A percentile compares a stretch with the other conserved stretches of the same genome.
Evolutionary conservation across 2,888 invertebrate genomes (phyloP).

Genomic region (Archips crataeganus): DNA sequence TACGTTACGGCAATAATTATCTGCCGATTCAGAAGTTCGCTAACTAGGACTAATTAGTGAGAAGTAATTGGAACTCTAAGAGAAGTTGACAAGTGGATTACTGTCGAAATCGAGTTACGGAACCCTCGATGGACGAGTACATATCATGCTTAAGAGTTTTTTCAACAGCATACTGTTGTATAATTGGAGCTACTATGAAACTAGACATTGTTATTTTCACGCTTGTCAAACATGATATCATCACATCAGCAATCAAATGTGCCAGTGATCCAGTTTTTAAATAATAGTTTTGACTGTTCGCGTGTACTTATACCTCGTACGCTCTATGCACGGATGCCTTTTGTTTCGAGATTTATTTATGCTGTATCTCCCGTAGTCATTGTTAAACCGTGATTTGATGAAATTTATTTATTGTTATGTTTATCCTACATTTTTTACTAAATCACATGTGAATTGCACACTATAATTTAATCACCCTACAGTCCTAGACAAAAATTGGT

Average conservation of each 20-base stretch:
- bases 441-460: neutral
- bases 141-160: slow-evolving; percentile 20
- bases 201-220: slow-evolving; percentile 58
- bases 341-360: slow-evolving; percentile 20
- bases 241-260: slow-evolving; percentile 55
- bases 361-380: neutral
- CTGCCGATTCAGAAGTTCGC: slow-evolving; percentile 37
- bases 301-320: neutral
- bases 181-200: slow-evolving; percentile 41
- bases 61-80: slow-evolving; percentile 39
- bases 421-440: neutral
- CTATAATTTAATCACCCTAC: neutral
- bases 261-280: slow-evolving; percentile 52
- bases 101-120: slow-evolving; percentile 30
- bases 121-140: slow-evolving; percentile 13
- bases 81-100: slow-evolving; percentile 39
- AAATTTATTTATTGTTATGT: neutral
- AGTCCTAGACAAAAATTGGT: slow-evolving; percentile 11
- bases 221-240: slow-evolving; percentile 53
- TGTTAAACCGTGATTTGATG: neutral
- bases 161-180: slow-evolving; percentile 31
- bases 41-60: slow-evolving; percentile 39
- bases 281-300: slow-evolving; percentile 29
- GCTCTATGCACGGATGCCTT: neutral
- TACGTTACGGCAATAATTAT: slow-evolving; percentile 39